Evolutionary conservation across 2,113 vertebrate genomes (phyloP).

Genomic region (Smithornis capensis): DNA sequence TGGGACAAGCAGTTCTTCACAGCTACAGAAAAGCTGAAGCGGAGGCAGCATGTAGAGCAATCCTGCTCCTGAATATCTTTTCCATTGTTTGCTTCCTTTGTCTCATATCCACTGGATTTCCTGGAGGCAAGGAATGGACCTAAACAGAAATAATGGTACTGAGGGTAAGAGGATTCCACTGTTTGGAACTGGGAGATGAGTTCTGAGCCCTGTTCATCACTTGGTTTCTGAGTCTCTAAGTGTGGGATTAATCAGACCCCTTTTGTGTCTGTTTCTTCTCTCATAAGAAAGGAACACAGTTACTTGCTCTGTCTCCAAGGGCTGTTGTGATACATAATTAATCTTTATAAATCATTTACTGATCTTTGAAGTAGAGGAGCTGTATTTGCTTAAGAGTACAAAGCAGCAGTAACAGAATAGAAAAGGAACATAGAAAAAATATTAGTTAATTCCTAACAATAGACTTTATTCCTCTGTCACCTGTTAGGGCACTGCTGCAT

Average conservation of each 20-base stretch:
- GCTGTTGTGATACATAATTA: constrained; percentile 59
- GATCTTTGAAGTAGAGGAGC: constrained; percentile 23
- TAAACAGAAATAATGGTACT: neutral
- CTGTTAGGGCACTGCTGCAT: neutral
- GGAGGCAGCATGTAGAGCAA: neutral
- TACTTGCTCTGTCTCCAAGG: constrained; percentile 21
- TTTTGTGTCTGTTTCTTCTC: constrained; percentile 32
- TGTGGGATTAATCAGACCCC: constrained; percentile 32
- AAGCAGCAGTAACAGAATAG: constrained; percentile 3
- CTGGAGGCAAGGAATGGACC: neutral
- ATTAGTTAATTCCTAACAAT: neutral
- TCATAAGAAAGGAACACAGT: neutral
- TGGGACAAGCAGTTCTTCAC: neutral
- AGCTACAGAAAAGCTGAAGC: neutral
- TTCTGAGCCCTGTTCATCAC: neutral
- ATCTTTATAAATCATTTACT: constrained; percentile 63
- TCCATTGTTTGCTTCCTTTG: neutral
- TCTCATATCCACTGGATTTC: neutral
- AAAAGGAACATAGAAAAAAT: neutral
- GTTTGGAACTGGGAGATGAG: neutral
- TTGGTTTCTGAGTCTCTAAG: neutral
- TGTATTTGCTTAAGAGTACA: constrained; percentile 32
- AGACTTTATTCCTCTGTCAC: neutral
- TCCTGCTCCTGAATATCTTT: neutral
- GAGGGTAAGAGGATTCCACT: neutral